A percentile compares a stretch with the other conserved stretches of the same genome.
These are phyloP conservation scores for Cyprinus carpio DNA, from an alignment of 2,113 vertebrate genomes.

Conservation along the genomic window DNA sequence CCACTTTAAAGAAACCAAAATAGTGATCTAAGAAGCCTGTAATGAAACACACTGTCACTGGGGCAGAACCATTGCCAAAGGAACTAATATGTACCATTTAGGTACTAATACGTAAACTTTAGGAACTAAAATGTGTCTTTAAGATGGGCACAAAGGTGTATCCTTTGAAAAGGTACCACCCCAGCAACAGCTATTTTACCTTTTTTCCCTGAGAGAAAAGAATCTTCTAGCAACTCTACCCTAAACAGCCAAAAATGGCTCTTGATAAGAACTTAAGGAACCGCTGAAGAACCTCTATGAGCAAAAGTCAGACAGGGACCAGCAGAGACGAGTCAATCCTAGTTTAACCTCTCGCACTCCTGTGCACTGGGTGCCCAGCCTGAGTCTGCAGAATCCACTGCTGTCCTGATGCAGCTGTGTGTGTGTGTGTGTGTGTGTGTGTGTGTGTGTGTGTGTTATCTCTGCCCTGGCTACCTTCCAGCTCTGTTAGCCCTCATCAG, in stretches of 20 bases:
- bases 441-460: conserved; percentile 21
- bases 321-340: conserved; percentile 33
- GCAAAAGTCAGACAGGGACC: not conserved
- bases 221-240: not conserved
- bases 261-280: not conserved
- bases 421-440: conserved; percentile 24
- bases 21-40: not conserved
- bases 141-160: no score
- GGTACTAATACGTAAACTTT: no score
- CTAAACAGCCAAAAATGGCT: not conserved
- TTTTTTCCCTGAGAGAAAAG: not conserved
- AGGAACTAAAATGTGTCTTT: no score
- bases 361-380: not conserved
- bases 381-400: conserved; percentile 22
- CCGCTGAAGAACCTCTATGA: not conserved
- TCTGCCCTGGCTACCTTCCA: conserved; percentile 32
- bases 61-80: no score
- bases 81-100: no score
- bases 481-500: conserved; percentile 32
- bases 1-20: no score
- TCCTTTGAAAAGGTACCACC: no score
- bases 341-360: conserved; percentile 39
- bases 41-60: no score
- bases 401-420: not conserved
- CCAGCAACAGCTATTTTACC: no score